Conservation (phyloP, 2,113 vertebrate genomes). For the Dissostichus mawsoni region DNA sequence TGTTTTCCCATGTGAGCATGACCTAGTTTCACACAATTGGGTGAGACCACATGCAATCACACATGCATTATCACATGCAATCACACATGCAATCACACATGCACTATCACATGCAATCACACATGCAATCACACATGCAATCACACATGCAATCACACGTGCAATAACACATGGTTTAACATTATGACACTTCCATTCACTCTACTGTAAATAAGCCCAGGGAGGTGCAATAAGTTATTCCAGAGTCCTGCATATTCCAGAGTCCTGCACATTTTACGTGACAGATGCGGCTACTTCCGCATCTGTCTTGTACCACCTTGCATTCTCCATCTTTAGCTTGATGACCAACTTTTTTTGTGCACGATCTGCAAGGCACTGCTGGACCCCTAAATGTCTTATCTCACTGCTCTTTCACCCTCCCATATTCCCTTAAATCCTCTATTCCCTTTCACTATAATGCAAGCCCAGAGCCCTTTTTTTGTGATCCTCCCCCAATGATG, state of each 20-base stretch:
- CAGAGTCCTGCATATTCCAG: constrained; percentile 16
- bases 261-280: constrained; percentile 25
- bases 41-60: constrained; percentile 6
- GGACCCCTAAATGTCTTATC: constrained; percentile 27
- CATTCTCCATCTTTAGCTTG: constrained; percentile 45
- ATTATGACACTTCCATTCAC: constrained; percentile 25
- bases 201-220: constrained; percentile 14
- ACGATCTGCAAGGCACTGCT: constrained; percentile 16
- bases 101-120: constrained; percentile 18
- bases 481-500: constrained; percentile 25
- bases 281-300: neutral
- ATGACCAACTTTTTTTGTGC: constrained; percentile 58
- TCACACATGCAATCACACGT: no score
- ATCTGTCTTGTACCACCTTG: constrained; percentile 4
- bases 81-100: no score
- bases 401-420: constrained; percentile 37
- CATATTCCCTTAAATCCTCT: constrained; percentile 16
- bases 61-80: neutral
- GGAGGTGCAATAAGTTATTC: constrained; percentile 24
- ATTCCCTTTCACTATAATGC: constrained; percentile 20
- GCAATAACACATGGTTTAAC: constrained; percentile 3
- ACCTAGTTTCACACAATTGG: constrained; percentile 64
- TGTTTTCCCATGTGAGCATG: constrained; percentile 65
- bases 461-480: constrained; percentile 1
- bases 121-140: constrained; percentile 11